These are phyloP conservation scores for Aporophyla nigra DNA, from an alignment of 2,888 invertebrate genomes.

Conservation along the genomic window DNA sequence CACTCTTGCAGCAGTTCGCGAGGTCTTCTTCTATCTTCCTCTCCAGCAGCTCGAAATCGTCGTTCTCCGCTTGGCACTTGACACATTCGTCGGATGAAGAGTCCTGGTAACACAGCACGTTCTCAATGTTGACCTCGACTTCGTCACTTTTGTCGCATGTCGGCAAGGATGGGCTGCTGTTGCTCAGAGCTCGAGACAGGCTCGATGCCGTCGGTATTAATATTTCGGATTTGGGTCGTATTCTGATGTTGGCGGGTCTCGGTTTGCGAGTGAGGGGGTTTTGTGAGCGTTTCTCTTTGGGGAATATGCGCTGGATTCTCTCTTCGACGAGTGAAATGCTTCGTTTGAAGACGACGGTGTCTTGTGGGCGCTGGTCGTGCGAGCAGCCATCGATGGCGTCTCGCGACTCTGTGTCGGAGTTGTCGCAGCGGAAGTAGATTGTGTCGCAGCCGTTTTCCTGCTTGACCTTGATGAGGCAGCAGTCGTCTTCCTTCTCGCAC, in stretches of 20 bases:
- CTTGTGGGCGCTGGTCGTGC: conserved; percentile 70
- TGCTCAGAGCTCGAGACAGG: conserved; percentile 79
- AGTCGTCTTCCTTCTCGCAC: conserved; percentile 87
- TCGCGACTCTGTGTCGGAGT: conserved; percentile 82
- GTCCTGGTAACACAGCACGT: conserved; percentile 85
- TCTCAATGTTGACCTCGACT: conserved; percentile 86
- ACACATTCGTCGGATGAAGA: conserved; percentile 87
- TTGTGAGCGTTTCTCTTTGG: conserved; percentile 77
- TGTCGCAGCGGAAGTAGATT: conserved; percentile 85
- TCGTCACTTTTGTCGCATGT: conserved; percentile 75
- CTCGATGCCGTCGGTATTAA: conserved; percentile 73
- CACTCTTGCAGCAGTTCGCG: conserved; percentile 66
- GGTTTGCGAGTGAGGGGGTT: conserved; percentile 62
- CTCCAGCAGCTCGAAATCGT: conserved; percentile 85
- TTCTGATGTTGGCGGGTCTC: conserved; percentile 56
- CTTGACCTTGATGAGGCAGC: conserved; percentile 87
- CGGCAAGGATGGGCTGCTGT: conserved; percentile 81
- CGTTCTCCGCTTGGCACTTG: conserved; percentile 79
- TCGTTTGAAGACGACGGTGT: conserved; percentile 86
- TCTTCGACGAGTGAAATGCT: conserved; percentile 87
- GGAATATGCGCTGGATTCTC: conserved; percentile 81
- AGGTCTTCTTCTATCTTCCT: conserved; percentile 84
- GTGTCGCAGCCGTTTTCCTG: conserved; percentile 88
- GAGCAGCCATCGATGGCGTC: conserved; percentile 83
- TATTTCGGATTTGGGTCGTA: conserved; percentile 78